Percentiles rank a stretch among this genome's conserved stretches.
Conservation (phyloP, 2,113 vertebrate species). For the Melanotaenia duboulayi region DNA sequence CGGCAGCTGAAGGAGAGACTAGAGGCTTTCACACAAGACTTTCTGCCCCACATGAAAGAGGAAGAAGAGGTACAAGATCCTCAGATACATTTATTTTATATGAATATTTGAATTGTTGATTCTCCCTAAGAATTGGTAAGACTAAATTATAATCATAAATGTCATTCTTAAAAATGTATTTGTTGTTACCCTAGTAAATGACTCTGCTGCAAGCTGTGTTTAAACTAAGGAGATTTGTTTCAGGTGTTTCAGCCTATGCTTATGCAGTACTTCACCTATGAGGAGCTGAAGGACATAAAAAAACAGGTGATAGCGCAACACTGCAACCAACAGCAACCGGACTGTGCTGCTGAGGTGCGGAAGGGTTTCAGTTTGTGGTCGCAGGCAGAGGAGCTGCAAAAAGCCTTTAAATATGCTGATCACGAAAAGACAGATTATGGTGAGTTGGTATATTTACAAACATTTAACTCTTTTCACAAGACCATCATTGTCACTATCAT, state of each 20-base stretch:
- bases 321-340: conserved; percentile 86
- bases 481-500: too few species aligned
- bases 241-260: conserved; percentile 99
- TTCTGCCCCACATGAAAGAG: conserved; percentile 99
- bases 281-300: conserved; percentile 98
- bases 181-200: not conserved
- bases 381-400: conserved; percentile 93
- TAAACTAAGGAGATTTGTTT: conserved; percentile 39
- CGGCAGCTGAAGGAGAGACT: conserved; percentile 95
- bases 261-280: conserved; percentile 98
- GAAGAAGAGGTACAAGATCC: conserved; percentile 91
- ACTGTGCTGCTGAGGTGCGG: conserved; percentile 85
- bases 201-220: not conserved
- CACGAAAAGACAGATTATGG: conserved; percentile 93
- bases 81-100: not conserved
- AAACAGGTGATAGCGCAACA: conserved; percentile 97
- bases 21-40: conserved; percentile 97
- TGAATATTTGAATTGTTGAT: not conserved
- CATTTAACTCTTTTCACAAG: too few species aligned
- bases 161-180: not conserved
- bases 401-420: conserved; percentile 93
- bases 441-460: conserved; percentile 66
- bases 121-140: conserved; percentile 2
- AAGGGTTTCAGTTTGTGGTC: conserved; percentile 91
- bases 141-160: conserved; percentile 6